phyloP scores from a whole-genome alignment of 2,888 invertebrate genomes.

The Herminia tarsipennalis region DNA sequence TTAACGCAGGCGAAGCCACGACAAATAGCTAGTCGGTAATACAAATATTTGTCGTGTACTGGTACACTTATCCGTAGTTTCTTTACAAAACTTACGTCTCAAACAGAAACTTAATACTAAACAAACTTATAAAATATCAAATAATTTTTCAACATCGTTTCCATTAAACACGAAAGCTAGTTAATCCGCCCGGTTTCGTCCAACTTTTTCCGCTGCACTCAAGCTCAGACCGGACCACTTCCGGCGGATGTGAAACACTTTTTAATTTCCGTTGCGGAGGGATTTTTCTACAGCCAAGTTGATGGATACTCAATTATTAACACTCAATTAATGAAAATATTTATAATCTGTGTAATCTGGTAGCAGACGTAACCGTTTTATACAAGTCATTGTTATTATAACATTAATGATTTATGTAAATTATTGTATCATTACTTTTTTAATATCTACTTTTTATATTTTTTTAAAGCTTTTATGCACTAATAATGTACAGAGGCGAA shows the following conservation, averaged over 20 bases:
- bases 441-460: too few relatives aligned
- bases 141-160: constrained; percentile 33
- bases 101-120: neutral
- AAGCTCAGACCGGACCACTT: constrained; percentile 61
- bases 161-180: constrained; percentile 53
- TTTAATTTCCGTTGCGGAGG: constrained; percentile 81
- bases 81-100: neutral
- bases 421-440: too few relatives aligned
- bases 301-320: constrained; percentile 81
- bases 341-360: constrained; percentile 49
- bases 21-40: too few relatives aligned
- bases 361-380: constrained; percentile 13
- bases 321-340: constrained; percentile 82
- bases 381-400: too few relatives aligned
- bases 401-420: too few relatives aligned
- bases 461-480: too few relatives aligned
- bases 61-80: too few relatives aligned
- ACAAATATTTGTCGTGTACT: too few relatives aligned
- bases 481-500: too few relatives aligned
- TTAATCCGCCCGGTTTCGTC: constrained; percentile 59
- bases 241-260: constrained; percentile 75
- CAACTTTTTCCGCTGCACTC: constrained; percentile 78
- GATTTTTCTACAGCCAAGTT: constrained; percentile 76
- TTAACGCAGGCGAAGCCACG: too few relatives aligned
- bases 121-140: constrained; percentile 32